These are phyloP conservation scores for Cnemophilus loriae DNA, from an alignment of 2,113 vertebrate genomes.

Conservation along the genomic window DNA sequence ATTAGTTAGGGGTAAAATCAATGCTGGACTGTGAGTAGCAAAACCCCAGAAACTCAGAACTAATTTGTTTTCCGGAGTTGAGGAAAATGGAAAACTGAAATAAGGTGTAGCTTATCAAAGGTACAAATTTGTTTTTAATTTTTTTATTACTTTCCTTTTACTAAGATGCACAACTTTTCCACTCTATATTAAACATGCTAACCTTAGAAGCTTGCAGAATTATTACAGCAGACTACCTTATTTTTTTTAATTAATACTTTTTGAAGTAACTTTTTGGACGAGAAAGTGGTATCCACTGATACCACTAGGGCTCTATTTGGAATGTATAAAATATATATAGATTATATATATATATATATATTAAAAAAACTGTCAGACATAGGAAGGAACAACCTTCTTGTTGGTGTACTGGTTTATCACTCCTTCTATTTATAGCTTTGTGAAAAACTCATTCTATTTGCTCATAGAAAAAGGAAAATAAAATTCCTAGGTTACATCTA, in stretches of 20 bases:
- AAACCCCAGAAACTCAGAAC: background rate
- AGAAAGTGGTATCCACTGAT: background rate
- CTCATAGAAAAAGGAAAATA: background rate
- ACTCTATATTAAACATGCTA: background rate
- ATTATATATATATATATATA: too few species aligned
- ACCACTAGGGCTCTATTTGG: background rate
- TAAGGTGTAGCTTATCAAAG: background rate
- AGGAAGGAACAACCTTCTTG: background rate
- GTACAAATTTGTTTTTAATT: background rate
- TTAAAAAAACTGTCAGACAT: background rate
- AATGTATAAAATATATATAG: too few species aligned
- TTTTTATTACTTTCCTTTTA: background rate
- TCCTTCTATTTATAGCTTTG: background rate
- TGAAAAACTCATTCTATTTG: background rate
- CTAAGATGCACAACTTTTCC: background rate
- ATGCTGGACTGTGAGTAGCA: background rate
- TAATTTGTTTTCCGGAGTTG: background rate
- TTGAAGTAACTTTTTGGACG: background rate
- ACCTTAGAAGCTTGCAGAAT: background rate
- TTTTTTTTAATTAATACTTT: background rate
- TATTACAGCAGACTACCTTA: background rate
- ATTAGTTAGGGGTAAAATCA: conserved; percentile 11
- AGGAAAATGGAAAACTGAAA: background rate
- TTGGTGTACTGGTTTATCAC: background rate
- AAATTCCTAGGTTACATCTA: background rate